These are phyloP conservation scores for Aphis gossypii DNA, from an alignment of 1,140 invertebrate species.

Conservation along the genomic window DNA sequence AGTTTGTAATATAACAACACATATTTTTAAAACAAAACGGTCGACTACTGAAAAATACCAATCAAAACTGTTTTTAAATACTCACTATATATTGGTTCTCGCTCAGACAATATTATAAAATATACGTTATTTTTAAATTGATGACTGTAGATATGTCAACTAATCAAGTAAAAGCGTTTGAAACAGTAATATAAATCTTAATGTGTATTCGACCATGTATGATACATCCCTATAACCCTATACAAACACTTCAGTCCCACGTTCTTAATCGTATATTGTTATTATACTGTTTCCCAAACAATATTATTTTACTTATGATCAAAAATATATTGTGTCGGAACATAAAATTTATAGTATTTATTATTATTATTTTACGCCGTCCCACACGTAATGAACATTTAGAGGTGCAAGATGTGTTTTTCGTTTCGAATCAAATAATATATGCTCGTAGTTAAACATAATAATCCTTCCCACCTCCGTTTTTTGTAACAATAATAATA, in stretches of 20 bases:
- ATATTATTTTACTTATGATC: background rate
- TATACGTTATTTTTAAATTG: background rate
- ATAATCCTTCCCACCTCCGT: background rate
- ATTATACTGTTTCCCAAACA: background rate
- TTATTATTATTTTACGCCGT: background rate
- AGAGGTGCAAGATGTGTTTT: background rate
- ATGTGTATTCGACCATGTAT: background rate
- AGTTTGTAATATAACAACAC: too few relatives aligned
- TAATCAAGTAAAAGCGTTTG: background rate
- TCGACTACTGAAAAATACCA: too few relatives aligned
- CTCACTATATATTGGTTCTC: background rate
- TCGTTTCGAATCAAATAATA: background rate
- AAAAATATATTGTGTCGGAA: background rate
- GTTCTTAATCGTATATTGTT: background rate
- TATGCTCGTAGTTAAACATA: background rate
- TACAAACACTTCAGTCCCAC: background rate
- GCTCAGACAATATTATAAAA: background rate
- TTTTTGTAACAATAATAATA: background rate
- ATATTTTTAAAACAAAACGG: too few relatives aligned
- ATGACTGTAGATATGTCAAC: background rate
- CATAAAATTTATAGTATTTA: constrained; percentile 19
- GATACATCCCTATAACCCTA: background rate
- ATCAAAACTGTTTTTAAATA: background rate
- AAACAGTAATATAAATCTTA: background rate
- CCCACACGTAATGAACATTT: background rate